Conservation (phyloP, 1,140 invertebrate genomes). For the Cyclargus thomasi region DNA sequence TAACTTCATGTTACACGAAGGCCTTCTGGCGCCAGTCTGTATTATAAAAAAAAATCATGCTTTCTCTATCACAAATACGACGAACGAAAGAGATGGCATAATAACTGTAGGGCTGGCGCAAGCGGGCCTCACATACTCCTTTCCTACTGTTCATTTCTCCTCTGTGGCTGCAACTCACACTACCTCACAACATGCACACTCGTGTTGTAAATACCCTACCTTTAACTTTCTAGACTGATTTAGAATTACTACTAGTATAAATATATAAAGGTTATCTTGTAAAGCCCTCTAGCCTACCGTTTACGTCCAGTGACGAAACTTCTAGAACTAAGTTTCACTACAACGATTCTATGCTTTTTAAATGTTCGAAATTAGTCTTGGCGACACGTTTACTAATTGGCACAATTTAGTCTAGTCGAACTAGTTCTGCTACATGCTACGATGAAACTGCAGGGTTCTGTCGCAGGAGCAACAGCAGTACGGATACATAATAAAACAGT, state of each 20-base stretch:
- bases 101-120: no score
- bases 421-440: background rate
- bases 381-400: constrained; percentile 63
- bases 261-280: constrained; percentile 43
- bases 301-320: constrained; percentile 2
- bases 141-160: constrained; percentile 12
- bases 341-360: constrained; percentile 63
- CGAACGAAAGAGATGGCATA: no score
- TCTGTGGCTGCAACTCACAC: constrained; percentile 27
- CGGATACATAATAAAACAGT: no score
- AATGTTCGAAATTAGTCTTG: constrained; percentile 47
- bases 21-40: no score
- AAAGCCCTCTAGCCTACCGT: constrained; percentile 24
- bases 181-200: constrained; percentile 57
- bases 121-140: background rate
- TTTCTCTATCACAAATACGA: no score
- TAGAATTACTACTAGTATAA: constrained; percentile 55
- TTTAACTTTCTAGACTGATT: constrained; percentile 66
- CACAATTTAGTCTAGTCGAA: constrained; percentile 34
- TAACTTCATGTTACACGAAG: background rate
- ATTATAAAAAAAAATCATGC: no score
- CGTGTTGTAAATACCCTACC: constrained; percentile 42
- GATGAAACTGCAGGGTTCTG: no score
- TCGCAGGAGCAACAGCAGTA: no score
- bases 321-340: constrained; percentile 48